A percentile compares a stretch with the other conserved stretches of the same genome.
phyloP scores from a whole-genome alignment of 2,113 vertebrate species.

The Triplophysa siluroides region DNA sequence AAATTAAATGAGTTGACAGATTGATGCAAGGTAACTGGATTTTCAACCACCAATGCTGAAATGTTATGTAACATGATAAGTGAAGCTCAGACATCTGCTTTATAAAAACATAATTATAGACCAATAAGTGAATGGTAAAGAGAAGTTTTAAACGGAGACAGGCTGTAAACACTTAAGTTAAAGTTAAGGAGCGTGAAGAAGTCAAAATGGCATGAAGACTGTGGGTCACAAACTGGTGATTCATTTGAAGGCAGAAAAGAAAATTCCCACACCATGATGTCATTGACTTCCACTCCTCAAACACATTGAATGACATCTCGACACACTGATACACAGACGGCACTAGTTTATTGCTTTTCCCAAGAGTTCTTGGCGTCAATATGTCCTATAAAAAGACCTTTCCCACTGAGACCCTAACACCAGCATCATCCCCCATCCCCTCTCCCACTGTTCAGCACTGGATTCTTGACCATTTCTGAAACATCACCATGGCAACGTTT shows the following conservation, averaged over 20 bases:
- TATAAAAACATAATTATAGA: no score
- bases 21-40: no score
- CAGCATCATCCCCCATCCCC: conserved; percentile 57
- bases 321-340: conserved; percentile 69
- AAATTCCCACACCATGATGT: conserved; percentile 26
- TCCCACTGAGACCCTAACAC: conserved; percentile 70
- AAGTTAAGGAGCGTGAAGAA: no score
- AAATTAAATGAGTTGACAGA: no score
- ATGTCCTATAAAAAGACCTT: conserved; percentile 70
- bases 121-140: no score
- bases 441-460: conserved; percentile 63
- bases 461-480: conserved; percentile 65
- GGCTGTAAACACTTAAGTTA: no score
- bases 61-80: no score
- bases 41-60: no score
- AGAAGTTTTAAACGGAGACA: no score
- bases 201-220: no score
- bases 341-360: conserved; percentile 76
- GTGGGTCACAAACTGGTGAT: no score
- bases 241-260: conserved; percentile 7
- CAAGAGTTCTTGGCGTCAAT: conserved; percentile 75
- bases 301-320: conserved; percentile 63
- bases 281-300: conserved; percentile 24
- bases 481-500: conserved; percentile 73
- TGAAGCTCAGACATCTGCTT: no score